Percentiles rank a stretch among this genome's conserved stretches.
Conservation (phyloP, 2,888 invertebrate genomes). For the Sminthurides aquaticus region DNA sequence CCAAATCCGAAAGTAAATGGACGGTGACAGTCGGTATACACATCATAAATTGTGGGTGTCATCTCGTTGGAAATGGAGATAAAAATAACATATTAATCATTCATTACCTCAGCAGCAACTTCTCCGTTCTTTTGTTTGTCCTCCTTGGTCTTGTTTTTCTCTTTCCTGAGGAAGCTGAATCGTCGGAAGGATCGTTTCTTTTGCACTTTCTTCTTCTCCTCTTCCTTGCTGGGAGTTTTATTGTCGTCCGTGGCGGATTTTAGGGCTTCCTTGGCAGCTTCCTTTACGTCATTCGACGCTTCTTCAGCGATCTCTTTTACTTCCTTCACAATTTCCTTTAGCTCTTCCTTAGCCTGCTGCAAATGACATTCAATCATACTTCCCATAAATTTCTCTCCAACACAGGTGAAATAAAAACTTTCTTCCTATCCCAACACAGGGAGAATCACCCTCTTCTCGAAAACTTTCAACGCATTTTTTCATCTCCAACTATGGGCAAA, state of each 20-base stretch:
- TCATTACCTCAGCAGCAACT: slow-evolving; percentile 38
- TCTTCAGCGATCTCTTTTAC: slow-evolving; percentile 35
- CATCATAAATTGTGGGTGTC: background rate
- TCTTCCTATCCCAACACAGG: no score
- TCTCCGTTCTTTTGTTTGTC: slow-evolving; percentile 41
- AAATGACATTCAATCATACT: slow-evolving; percentile 16
- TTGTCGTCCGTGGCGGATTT: slow-evolving; percentile 21
- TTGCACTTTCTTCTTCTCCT: slow-evolving; percentile 39
- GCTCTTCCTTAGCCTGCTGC: slow-evolving; percentile 37
- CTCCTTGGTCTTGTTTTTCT: slow-evolving; percentile 41
- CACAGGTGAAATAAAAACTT: background rate
- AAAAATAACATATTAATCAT: slow-evolving; percentile 7
- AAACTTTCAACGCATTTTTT: no score
- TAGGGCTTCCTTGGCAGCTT: slow-evolving; percentile 34
- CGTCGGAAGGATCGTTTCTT: slow-evolving; percentile 40
- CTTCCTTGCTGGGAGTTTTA: slow-evolving; percentile 32
- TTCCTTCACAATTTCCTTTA: slow-evolving; percentile 41
- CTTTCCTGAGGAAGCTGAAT: slow-evolving; percentile 41
- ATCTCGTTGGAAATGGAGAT: background rate
- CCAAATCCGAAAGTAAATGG: background rate
- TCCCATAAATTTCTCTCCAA: background rate
- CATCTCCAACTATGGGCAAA: no score
- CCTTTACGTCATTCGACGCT: slow-evolving; percentile 34
- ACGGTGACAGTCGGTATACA: background rate
- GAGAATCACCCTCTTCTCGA: no score